A percentile compares a stretch with the other conserved stretches of the same genome.
These are phyloP conservation scores for Patiria pectinifera DNA, from an alignment of 53 echinoderm and acorn worm species.

Conservation along the genomic window DNA sequence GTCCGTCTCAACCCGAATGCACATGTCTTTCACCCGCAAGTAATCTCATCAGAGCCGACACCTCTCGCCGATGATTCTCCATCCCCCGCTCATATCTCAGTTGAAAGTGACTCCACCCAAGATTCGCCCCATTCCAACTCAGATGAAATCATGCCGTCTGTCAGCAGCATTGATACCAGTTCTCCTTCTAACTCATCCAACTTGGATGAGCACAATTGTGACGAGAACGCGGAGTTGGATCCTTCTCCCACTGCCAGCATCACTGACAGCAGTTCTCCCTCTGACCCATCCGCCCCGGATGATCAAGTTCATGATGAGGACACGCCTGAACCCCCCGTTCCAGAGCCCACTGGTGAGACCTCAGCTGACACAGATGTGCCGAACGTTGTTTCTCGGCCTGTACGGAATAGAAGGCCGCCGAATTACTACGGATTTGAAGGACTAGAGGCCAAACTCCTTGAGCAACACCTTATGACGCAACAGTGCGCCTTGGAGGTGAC, in stretches of 20 bases:
- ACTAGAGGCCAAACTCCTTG: not conserved
- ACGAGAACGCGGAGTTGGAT: no score
- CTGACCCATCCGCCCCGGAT: no score
- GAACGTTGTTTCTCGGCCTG: not conserved
- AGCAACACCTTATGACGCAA: not conserved
- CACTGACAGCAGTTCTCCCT: no score
- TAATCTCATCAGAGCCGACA: not conserved
- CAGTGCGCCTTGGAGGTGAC: not conserved
- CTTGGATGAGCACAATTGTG: no score
- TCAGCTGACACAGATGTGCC: not conserved
- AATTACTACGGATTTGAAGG: slow-evolving; percentile 1
- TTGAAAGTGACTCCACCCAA: not conserved
- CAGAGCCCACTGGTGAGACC: not conserved
- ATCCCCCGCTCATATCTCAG: not conserved
- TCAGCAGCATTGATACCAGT: no score
- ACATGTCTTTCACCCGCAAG: not conserved
- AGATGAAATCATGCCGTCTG: no score
- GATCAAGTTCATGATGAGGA: not conserved
- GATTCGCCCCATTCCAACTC: no score
- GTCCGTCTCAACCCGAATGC: not conserved
- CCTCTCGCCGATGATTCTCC: not conserved
- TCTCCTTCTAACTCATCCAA: no score
- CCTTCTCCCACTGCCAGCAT: no score
- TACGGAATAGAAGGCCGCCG: not conserved
- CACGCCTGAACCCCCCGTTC: not conserved